These are phyloP conservation scores for Digitonthophagus gazella DNA, from an alignment of 2,888 invertebrate genomes.

Conservation along the genomic window DNA sequence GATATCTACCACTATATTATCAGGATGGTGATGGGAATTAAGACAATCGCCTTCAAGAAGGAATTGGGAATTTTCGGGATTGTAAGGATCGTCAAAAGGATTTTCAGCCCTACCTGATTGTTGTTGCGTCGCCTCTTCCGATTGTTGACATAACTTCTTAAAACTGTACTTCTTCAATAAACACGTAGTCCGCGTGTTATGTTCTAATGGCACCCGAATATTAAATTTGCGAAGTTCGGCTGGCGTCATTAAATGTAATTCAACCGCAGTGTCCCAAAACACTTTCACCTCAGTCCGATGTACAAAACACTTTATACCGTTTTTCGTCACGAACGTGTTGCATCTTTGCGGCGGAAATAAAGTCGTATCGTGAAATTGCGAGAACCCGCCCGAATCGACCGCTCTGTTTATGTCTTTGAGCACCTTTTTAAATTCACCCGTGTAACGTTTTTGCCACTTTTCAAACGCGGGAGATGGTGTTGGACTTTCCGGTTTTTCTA, in stretches of 20 bases:
- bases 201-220: background rate
- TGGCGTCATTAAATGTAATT: background rate
- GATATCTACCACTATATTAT: background rate
- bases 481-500: conserved; percentile 25
- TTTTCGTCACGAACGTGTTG: background rate
- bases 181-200: conserved; percentile 24
- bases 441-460: conserved; percentile 12
- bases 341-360: too few species aligned
- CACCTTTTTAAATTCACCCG: conserved; percentile 11
- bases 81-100: background rate
- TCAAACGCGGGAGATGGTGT: conserved; percentile 33
- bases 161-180: conserved; percentile 16
- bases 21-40: background rate
- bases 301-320: conserved; percentile 24
- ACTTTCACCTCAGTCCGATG: conserved; percentile 19
- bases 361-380: background rate
- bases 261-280: background rate
- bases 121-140: background rate
- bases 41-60: background rate
- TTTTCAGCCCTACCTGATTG: conserved; percentile 3
- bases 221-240: background rate
- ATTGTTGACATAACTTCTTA: background rate
- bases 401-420: background rate
- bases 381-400: background rate
- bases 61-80: background rate